phyloP scores from a whole-genome alignment of 2,888 invertebrate species.

The Acanthosepion lycidas region DNA sequence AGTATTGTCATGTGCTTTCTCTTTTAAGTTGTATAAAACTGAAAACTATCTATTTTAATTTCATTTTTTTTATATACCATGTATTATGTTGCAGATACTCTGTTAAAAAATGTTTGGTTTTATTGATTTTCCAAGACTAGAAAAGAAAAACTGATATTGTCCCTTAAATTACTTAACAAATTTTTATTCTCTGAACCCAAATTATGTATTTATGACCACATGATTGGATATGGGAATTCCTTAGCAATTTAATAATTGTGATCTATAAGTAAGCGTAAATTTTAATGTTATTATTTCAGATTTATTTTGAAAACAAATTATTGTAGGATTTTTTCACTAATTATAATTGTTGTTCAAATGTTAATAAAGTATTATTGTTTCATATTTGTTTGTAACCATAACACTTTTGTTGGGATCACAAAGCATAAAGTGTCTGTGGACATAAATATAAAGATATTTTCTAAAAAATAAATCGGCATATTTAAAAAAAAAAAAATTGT shows the following conservation, averaged over 20 bases:
- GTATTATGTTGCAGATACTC: neutral
- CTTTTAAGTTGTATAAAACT: neutral
- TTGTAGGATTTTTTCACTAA: no score
- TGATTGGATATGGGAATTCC: neutral
- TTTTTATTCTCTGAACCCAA: neutral
- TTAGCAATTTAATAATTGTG: neutral
- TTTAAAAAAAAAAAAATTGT: no score
- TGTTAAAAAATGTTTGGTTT: neutral
- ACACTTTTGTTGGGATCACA: no score
- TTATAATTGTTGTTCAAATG: no score
- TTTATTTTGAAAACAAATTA: neutral
- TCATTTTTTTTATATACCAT: neutral
- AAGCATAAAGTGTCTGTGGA: no score
- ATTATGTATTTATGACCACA: neutral
- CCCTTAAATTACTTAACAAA: neutral
- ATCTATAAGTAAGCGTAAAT: neutral
- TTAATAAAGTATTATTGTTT: no score
- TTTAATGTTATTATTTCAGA: neutral
- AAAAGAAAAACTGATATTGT: neutral
- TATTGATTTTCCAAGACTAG: neutral
- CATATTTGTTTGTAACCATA: no score
- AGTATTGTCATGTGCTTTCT: neutral
- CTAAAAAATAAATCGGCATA: no score
- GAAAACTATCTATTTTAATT: neutral
- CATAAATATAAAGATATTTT: no score